Evolutionary conservation across 37 sponge, comb jelly and placozoan species (phyloP), one percentile per base, ranked within the genome.

Genomic region (Diacarnus erythraeanus): DNA sequence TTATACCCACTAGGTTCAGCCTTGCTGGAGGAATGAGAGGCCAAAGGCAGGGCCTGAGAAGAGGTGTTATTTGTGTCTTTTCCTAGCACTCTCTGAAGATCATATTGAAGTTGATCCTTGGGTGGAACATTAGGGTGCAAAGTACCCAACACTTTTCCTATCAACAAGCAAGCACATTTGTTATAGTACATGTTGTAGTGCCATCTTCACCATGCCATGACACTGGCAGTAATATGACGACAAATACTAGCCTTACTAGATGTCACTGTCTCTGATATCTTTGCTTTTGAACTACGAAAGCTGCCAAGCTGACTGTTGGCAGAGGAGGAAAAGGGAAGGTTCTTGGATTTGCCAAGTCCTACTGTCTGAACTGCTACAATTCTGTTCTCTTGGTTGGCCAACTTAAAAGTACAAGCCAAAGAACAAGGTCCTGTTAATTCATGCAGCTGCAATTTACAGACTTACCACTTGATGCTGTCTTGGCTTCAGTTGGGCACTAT

Each of bases 181-280:
- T n/a, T n/a, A n/a, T n/a, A n/a, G n/a, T n/a, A n/a, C n/a, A n/a
- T n/a, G n/a, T n/a, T 12, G 12, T 47, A 47, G 12, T 12, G 6
- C 12, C 6, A 47, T 17, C 15, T 43, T 27, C 54, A 21, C 56
- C 26, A 26, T 10, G 9, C n/a, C n/a, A n/a, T n/a, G n/a, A n/a
- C n/a, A n/a, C n/a, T n/a, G n/a, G n/a, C n/a, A n/a, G n/a, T n/a
- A n/a, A n/a, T n/a, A n/a, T n/a, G n/a, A n/a, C n/a, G 23, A 25
- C 5, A 57, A 76, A 58, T 0, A 20, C 23, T 1, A 59, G n/a
- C 6, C 64, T 63, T 77, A 77, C 77, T 77, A 21, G 59, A 21
- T 12, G 77, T 61, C 40, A 77, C 64, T 38, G 77, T 77, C 25
- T 77, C 77, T n/a, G 77, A 77, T 42, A 31, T 23, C 39, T 77